Evolutionary conservation across 2,113 vertebrate genomes (phyloP).

Genomic region (Chaetodon auriga): DNA sequence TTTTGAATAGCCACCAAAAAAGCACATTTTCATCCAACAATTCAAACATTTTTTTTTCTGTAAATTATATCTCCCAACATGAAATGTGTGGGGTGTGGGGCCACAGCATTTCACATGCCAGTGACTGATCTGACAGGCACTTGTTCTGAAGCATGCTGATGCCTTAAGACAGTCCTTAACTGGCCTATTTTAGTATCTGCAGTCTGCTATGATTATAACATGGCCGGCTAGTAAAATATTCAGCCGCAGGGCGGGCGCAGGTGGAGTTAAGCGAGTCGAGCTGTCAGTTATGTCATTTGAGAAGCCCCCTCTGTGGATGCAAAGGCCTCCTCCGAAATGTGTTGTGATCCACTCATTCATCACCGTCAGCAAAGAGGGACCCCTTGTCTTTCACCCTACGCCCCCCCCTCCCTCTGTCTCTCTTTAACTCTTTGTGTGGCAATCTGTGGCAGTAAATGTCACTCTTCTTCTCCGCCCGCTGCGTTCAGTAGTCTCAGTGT

Average conservation of each 20-base stretch:
- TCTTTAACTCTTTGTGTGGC: slow-evolving; percentile 75
- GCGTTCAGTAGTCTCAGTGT: slow-evolving; percentile 58
- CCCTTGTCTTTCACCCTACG: slow-evolving; percentile 72
- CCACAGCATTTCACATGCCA: background rate
- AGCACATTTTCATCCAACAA: background rate
- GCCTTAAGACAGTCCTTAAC: background rate
- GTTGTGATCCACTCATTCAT: slow-evolving; percentile 81
- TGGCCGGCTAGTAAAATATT: slow-evolving; percentile 34
- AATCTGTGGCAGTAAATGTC: slow-evolving; percentile 65
- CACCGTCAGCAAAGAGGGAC: slow-evolving; percentile 71
- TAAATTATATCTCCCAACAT: background rate
- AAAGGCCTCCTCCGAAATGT: slow-evolving; percentile 72
- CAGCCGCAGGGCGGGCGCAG: slow-evolving; percentile 51
- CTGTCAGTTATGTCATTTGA: slow-evolving; percentile 74
- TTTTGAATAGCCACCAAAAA: background rate
- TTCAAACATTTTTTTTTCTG: background rate
- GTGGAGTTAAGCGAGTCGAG: slow-evolving; percentile 59
- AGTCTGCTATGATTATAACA: slow-evolving; percentile 47
- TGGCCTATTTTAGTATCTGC: slow-evolving; percentile 18
- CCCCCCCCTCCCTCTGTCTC: slow-evolving; percentile 41
- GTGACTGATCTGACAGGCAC: background rate
- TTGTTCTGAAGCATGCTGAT: background rate
- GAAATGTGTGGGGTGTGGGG: background rate
- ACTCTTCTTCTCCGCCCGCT: slow-evolving; percentile 56
- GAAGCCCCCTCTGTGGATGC: slow-evolving; percentile 69